Base-by-base conservation (phyloP, 2,888 invertebrate species). In the Patella caerulea region DNA sequence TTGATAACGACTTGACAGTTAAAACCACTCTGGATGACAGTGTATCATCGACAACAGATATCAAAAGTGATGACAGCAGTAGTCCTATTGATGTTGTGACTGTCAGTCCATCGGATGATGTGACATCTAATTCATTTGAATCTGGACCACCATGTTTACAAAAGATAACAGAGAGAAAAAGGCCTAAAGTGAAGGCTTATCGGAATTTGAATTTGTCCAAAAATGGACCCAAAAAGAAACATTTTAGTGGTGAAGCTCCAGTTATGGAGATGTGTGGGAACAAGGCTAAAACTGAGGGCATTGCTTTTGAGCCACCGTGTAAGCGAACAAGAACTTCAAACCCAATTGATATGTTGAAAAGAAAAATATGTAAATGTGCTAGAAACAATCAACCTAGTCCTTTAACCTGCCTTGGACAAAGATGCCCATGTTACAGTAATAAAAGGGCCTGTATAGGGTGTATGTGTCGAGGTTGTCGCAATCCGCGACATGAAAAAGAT, bases 361-460 rank as follows among this genome's bases (percentile, higher is more conserved):
- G 83, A 17, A 86, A 85, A 75, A 79, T 83, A n/a, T 98, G 97
- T 90, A 94, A 97, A 79, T 98, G 98, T 93, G 97, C 97, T 4
- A 96, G 96, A 92, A 96, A 97, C 0, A 96, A 97, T 0, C 95
- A 95, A 24, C 97, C 97, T 0, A 97, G 97, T 5, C 97, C 96
- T 91, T 92, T 97, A 71, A 97, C 97, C 0, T 98, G 98, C 90
- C 97, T 97, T 89, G 97, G 97, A 0, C 97, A 97, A 90, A 93
- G 98, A 81, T 98, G 98, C 92, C 97, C 97, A 0, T 98, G 98
- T 92, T 98, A 98, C 92, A 96, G 96, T 5, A 96, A 96, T 83
- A 95, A 96, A 84, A 96, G 96, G 91, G 95, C 96, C 0, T 98
- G 98, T 90, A 93, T 95, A 9, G 96, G 96, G 86, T 98, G 98